A percentile compares a stretch with the other conserved stretches of the same genome.
Conservation (phyloP, 2,888 invertebrate species). For the Ctena decussata region DNA sequence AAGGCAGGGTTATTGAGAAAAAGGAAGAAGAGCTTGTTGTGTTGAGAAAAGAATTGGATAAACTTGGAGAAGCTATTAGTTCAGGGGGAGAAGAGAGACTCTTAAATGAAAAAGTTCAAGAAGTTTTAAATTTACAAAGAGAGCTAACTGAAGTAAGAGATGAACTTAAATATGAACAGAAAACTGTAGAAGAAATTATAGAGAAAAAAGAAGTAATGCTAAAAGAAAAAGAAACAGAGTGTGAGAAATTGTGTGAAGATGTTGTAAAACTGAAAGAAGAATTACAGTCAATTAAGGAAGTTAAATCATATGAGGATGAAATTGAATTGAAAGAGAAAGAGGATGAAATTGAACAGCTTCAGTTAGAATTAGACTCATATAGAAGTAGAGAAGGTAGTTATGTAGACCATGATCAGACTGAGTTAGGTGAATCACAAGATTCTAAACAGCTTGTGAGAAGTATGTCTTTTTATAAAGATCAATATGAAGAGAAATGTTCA, state of each 20-base stretch:
- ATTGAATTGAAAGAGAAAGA: slow-evolving; percentile 63
- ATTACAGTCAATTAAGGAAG: slow-evolving; percentile 55
- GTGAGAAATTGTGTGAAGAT: slow-evolving; percentile 33
- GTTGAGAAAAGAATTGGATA: slow-evolving; percentile 36
- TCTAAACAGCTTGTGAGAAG: slow-evolving; percentile 56
- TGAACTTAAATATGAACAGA: slow-evolving; percentile 32
- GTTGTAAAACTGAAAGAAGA: slow-evolving; percentile 59
- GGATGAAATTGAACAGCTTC: slow-evolving; percentile 69
- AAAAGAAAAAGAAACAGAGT: slow-evolving; percentile 53
- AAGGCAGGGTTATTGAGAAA: slow-evolving; percentile 47
- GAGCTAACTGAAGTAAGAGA: slow-evolving; percentile 40
- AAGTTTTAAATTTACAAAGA: slow-evolving; percentile 45
- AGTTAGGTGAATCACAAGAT: slow-evolving; percentile 31
- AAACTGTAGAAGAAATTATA: slow-evolving; percentile 23
- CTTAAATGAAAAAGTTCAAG: slow-evolving; percentile 52
- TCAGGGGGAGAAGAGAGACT: slow-evolving; percentile 49
- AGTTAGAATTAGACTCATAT: slow-evolving; percentile 57
- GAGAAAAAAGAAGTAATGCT: slow-evolving; percentile 4
- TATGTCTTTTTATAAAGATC: slow-evolving; percentile 65
- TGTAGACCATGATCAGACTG: slow-evolving; percentile 33
- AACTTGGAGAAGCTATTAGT: slow-evolving; percentile 43
- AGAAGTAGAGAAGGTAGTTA: slow-evolving; percentile 52
- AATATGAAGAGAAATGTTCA: slow-evolving; percentile 66
- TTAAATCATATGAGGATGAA: slow-evolving; percentile 60
- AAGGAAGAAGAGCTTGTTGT: slow-evolving; percentile 40